Base-by-base conservation (phyloP, 1,140 invertebrate species). In the Drosophila micromelanica region DNA sequence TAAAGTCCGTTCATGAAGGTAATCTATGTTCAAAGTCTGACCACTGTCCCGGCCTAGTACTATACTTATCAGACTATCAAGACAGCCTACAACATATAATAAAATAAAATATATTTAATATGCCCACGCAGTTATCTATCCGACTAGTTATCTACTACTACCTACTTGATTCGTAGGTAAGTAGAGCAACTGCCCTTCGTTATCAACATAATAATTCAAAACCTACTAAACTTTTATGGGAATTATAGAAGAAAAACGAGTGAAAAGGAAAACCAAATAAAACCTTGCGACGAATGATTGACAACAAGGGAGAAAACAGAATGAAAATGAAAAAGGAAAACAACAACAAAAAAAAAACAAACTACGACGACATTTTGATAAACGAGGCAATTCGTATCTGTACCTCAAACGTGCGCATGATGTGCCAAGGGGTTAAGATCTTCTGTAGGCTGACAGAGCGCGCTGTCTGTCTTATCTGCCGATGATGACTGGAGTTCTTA, bases 271-370 rank as follows among this genome's bases (percentile, higher is more conserved):
- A 54, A 48, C 6, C 60, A 62, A 64, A 62, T 11, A 77, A 77
- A 72, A 80, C 67, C 51, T 73, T 73, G 63, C 72, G 84, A 87
- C 84, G 67, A 89, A 89, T 89, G 82, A 87, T 87, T 82, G 82
- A 89, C 75, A 81, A 84, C 80, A 82, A 30, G 54, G 27, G 9
- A 60, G 15, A 43, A 12, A 30, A 62, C 23, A 27, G 13, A 61
- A 51, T 12, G 13, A 59, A 30, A 27, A 27, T 42, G 38, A 45
- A 43, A 52, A 32, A 52, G 35, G 32, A 15, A 61, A 43, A 20
- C 20, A 20, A 20, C 20, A 23, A 23, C 20, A 27, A 27, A 27
- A 0, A 60, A n/a, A 35, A 12, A 11, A 17, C 17, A 51, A 32
- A 45, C 5, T 23, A 38, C 49, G 30, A 49, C 27, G 67, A 68